These are phyloP conservation scores for Botrylloides violaceus DNA, from an alignment of 23 tunicate genomes.

Conservation along the genomic window DNA sequence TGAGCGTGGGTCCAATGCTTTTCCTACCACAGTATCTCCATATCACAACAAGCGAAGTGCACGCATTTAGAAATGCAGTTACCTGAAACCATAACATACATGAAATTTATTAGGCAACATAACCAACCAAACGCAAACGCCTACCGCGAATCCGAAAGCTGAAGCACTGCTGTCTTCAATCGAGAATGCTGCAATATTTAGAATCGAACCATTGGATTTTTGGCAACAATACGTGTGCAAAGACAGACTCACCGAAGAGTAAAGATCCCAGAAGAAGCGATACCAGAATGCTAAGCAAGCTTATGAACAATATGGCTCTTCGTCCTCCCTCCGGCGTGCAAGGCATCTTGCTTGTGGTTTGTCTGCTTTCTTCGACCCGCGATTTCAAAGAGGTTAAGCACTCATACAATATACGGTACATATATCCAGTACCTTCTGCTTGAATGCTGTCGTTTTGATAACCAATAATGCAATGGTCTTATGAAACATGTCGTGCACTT, in stretches of 20 bases:
- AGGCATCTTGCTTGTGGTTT: too few species aligned
- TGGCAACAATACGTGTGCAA: background rate
- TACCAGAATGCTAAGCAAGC: conserved; percentile 3
- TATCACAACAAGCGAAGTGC: conserved; percentile 18
- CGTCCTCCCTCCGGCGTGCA: background rate
- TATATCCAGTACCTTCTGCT: too few species aligned
- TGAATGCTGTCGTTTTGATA: too few species aligned
- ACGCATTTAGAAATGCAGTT: conserved; percentile 6
- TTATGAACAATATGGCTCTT: background rate
- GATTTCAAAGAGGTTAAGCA: too few species aligned
- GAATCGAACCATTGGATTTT: background rate
- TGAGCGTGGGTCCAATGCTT: background rate
- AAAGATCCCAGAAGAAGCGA: background rate
- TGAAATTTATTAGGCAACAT: background rate
- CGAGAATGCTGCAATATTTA: background rate
- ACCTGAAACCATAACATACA: background rate
- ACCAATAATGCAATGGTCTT: too few species aligned
- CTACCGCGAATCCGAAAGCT: conserved; percentile 17
- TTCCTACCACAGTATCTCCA: conserved; percentile 12
- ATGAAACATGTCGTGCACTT: too few species aligned
- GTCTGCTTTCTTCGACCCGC: too few species aligned
- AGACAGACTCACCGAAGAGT: conserved; percentile 7
- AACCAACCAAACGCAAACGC: background rate
- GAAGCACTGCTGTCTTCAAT: conserved; percentile 15
- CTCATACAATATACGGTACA: too few species aligned